These are phyloP conservation scores for Galerucella calmariensis DNA, from an alignment of 2,888 invertebrate species.

Conservation along the genomic window DNA sequence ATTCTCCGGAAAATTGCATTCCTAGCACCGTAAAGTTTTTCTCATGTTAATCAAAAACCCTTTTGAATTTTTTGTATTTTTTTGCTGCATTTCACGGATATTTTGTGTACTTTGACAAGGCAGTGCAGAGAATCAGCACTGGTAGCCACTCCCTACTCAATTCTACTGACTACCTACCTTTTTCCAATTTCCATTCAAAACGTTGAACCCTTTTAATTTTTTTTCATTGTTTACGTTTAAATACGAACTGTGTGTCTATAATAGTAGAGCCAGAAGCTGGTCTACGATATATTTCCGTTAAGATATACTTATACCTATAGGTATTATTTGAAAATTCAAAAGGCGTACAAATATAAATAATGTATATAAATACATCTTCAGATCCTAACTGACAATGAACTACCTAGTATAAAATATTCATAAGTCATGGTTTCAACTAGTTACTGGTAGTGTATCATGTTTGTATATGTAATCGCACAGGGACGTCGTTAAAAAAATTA, in stretches of 20 bases:
- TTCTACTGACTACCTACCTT: too few relatives aligned
- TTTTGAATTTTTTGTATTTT: too few relatives aligned
- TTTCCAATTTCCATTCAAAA: too few relatives aligned
- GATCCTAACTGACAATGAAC: slow-evolving; percentile 39
- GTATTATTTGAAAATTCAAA: slow-evolving; percentile 29
- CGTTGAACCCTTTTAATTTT: too few relatives aligned
- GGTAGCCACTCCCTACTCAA: too few relatives aligned
- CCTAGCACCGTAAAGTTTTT: too few relatives aligned
- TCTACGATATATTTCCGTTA: slow-evolving; percentile 7
- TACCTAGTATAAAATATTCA: slow-evolving; percentile 41
- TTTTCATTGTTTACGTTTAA: neutral
- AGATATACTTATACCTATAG: neutral
- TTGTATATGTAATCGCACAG: neutral
- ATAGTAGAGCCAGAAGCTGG: slow-evolving; percentile 15
- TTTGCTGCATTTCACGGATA: too few relatives aligned
- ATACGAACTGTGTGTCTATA: neutral
- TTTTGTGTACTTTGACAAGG: too few relatives aligned
- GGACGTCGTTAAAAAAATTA: neutral
- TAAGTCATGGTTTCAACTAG: slow-evolving; percentile 39
- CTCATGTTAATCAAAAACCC: too few relatives aligned
- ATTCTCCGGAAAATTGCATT: too few relatives aligned
- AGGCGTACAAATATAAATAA: slow-evolving; percentile 39
- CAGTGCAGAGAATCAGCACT: too few relatives aligned
- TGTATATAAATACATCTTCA: slow-evolving; percentile 36
- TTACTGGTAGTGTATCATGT: slow-evolving; percentile 30